Evolutionary conservation across 2,888 invertebrate genomes (phyloP), one percentile per base, ranked within the genome.

Genomic region (Heteromyza rotundicornis): DNA sequence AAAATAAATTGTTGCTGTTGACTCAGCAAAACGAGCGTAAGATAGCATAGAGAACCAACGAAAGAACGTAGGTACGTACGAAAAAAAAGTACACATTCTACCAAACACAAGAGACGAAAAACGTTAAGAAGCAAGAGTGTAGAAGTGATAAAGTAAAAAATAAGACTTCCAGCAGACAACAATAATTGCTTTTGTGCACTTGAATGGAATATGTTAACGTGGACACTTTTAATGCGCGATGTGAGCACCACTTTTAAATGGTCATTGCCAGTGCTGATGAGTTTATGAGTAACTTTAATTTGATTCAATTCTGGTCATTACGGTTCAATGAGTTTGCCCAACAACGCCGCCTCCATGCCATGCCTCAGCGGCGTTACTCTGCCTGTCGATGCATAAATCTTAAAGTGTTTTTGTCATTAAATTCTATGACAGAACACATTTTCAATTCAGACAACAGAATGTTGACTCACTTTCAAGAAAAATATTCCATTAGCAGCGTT

Each of bases 391-490:
- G n/a, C n/a, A 17, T 47, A 20, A 7, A 47, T 5, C 5, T 47
- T 47, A 5, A 47, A 17, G 20, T 47, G 19, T 35, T 24, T 50
- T 50, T 57, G 57, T 57, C 57, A 57, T 57, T 50, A 35, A 57
- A 51, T 57, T 35, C 50, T 50, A 50, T 57, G 57, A 57, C 50
- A 36, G n/a, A 50, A 50, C 16, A 57, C n/a, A 35, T 50, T 49
- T 50, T 19, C 27, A 7, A 27, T 27, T 27, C 27, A n/a, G n/a
- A n/a, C 27, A 27, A 27, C 27, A 27, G 10, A 27, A 27, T 27
- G 27, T 27, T 27, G 7, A 27, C 10, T 27, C 10, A n/a, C n/a
- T n/a, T n/a, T n/a, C n/a, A n/a, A n/a, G n/a, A n/a, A n/a, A n/a
- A n/a, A n/a, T n/a, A n/a, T n/a, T n/a, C n/a, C n/a, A n/a, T n/a